Evolutionary conservation across 2,888 invertebrate species (phyloP).

Genomic region (Holacanthella duospinosa): DNA sequence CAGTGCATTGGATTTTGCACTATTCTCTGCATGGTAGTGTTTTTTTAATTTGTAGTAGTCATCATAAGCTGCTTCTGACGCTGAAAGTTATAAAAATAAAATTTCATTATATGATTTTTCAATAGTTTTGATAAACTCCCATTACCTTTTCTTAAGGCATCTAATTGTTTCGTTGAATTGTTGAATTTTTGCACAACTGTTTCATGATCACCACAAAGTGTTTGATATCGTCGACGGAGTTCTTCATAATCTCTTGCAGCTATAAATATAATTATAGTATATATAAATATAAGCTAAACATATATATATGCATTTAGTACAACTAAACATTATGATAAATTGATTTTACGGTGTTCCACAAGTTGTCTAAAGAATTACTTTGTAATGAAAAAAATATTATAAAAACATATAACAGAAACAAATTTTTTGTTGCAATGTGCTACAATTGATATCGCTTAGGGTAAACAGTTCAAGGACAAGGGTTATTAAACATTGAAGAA

Average conservation of each 20-base stretch:
- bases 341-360: too few relatives aligned
- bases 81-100: constrained; percentile 40
- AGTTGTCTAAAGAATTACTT: too few relatives aligned
- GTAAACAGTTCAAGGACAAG: too few relatives aligned
- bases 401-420: too few relatives aligned
- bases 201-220: constrained; percentile 51
- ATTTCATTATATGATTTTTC: not conserved
- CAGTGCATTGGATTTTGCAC: constrained; percentile 45
- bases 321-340: too few relatives aligned
- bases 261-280: constrained; percentile 38
- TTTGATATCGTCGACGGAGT: constrained; percentile 52
- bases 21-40: constrained; percentile 61
- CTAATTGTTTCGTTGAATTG: constrained; percentile 46
- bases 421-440: too few relatives aligned
- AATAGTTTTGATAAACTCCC: not conserved
- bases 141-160: constrained; percentile 46
- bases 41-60: constrained; percentile 64
- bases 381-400: too few relatives aligned
- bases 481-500: too few relatives aligned
- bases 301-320: too few relatives aligned
- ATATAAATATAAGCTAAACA: too few relatives aligned
- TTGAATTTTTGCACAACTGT: constrained; percentile 54
- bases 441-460: too few relatives aligned
- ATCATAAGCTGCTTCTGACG: constrained; percentile 59
- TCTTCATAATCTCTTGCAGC: constrained; percentile 54